Evolutionary conservation across 2,888 invertebrate species (phyloP).

Genomic region (Apodemia mormo): DNA sequence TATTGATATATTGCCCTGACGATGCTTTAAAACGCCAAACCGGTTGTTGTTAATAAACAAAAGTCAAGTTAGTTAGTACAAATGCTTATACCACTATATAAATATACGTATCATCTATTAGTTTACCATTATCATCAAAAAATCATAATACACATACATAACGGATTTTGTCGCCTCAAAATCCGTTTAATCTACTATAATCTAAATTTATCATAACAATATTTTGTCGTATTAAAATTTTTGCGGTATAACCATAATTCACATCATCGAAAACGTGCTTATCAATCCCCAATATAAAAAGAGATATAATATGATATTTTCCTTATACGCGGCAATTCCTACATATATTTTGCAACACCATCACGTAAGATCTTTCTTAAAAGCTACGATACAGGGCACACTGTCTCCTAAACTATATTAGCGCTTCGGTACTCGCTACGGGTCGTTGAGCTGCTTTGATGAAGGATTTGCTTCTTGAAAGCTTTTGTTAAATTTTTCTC

Average conservation of each 20-base stretch:
- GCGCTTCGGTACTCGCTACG: constrained; percentile 57
- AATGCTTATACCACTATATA: too few species aligned
- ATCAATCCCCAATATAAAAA: constrained; percentile 5
- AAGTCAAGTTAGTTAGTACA: too few species aligned
- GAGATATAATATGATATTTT: constrained; percentile 29
- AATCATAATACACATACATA: too few species aligned
- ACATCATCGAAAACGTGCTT: constrained; percentile 1
- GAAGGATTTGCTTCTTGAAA: constrained; percentile 73
- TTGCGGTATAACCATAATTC: constrained; percentile 7
- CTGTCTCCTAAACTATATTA: constrained; percentile 67
- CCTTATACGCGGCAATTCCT: constrained; percentile 30
- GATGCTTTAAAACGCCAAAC: too few species aligned
- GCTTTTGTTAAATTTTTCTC: constrained; percentile 68
- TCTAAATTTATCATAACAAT: neutral
- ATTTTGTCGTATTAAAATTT: neutral
- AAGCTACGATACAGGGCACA: constrained; percentile 42
- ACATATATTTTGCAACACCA: constrained; percentile 41
- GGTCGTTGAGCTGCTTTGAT: constrained; percentile 69
- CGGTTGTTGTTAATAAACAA: too few species aligned
- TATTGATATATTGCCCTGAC: too few species aligned
- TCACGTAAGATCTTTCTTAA: constrained; percentile 42
- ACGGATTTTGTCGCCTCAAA: too few species aligned
- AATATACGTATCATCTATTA: too few species aligned
- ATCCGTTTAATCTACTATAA: neutral
- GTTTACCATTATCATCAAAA: too few species aligned